Evolutionary conservation across 2,113 vertebrate species (phyloP).

Genomic region (Leptobrachium ailaonicum): DNA sequence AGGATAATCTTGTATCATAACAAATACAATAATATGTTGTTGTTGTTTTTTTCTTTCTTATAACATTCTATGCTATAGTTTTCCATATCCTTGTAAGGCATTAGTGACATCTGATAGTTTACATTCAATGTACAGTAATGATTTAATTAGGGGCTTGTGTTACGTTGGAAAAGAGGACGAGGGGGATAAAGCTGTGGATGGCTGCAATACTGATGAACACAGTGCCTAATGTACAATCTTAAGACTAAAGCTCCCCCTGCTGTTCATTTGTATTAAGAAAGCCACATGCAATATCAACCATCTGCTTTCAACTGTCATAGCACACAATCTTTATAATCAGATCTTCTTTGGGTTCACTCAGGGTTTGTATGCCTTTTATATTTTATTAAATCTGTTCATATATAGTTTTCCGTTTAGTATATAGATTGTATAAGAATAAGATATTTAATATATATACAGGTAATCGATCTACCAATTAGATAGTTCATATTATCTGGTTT

Average conservation of each 20-base stretch:
- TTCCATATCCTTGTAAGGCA: constrained; percentile 53
- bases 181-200: constrained; percentile 29
- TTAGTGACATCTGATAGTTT: constrained; percentile 56
- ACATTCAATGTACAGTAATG: constrained; percentile 56
- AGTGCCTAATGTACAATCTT: constrained; percentile 30
- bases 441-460: not conserved
- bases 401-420: not conserved
- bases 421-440: constrained; percentile 4
- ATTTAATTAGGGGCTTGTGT: constrained; percentile 48
- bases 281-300: not conserved
- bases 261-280: constrained; percentile 41
- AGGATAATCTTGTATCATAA: no score
- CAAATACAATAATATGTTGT: no score
- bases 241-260: constrained; percentile 65
- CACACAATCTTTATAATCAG: constrained; percentile 34
- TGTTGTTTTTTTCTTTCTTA: not conserved
- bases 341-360: constrained; percentile 62
- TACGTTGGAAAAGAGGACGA: constrained; percentile 33
- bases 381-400: not conserved
- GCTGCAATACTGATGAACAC: constrained; percentile 28
- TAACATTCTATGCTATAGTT: constrained; percentile 25
- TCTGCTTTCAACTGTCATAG: constrained; percentile 10
- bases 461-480: not conserved
- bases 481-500: not conserved
- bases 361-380: not conserved